Evolutionary conservation across 2,797 vertebrate genomes (phyloP), one percentile per base, ranked within the genome.

Genomic region (Phoeniculus purpureus): DNA sequence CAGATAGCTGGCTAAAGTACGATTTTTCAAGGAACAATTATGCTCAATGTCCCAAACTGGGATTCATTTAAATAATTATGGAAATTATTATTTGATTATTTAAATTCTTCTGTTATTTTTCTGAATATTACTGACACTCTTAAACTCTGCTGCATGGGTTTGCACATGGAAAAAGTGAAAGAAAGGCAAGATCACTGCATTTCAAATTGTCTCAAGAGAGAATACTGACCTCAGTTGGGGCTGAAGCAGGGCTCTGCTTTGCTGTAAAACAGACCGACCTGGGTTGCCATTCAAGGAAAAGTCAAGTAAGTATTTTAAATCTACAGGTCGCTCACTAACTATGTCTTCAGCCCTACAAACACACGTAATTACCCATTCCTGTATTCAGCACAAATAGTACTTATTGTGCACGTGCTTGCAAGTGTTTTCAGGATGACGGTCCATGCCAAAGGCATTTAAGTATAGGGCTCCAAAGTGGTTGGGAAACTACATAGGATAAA

Each of bases 401-500:
- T 93, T 78, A 91, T 81, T 94, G 88, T 65, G 67, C 94, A 91
- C 58, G 21, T 93, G 91, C 65, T 92, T 87, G 85, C 64, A 81
- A 43, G 91, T 73, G 82, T 91, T 94, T 95, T 81, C 50, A 86
- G 77, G 60, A 73, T 88, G 74, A 92, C 65, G 95, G 32, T 74
- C 74, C 43, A 67, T 91, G 82, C 85, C 89, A 81, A 89, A 91
- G 64, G 31, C 85, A 93, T 89, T 94, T 93, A 95, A 87, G 45
- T 75, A 68, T 5, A 82, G 70, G 81, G 29, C 70, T 90, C 81
- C 77, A 25, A 89, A 92, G 72, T 61, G 85, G 94, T 90, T 95
- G 87, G 85, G 80, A 96, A 92, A 95, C 92, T 81, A 81, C 16
- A 88, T 15, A 77, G 91, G 67, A 80, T 86, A 88, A 95, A 90